These are phyloP conservation scores for Apomyelois bistriatella DNA, from an alignment of 2,888 invertebrate genomes.

Conservation along the genomic window DNA sequence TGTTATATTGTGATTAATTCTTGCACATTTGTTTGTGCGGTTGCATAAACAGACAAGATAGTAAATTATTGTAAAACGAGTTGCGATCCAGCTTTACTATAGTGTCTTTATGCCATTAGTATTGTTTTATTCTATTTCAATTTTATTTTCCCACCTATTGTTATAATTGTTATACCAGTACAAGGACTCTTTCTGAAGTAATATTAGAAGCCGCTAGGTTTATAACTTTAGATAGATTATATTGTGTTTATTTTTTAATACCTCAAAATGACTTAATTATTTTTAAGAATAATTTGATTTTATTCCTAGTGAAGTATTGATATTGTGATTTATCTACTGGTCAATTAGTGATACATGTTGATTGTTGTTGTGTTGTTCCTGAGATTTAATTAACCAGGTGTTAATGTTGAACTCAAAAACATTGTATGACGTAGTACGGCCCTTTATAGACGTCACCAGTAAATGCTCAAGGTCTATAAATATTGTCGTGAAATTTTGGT, in stretches of 20 bases:
- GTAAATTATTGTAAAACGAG: background rate
- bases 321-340: slow-evolving; percentile 9
- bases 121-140: background rate
- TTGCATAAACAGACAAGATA: background rate
- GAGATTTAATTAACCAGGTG: background rate
- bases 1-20: background rate
- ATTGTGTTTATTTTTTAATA: slow-evolving; percentile 10
- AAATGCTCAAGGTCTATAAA: background rate
- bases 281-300: slow-evolving; percentile 1
- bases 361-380: slow-evolving; percentile 7
- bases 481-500: background rate
- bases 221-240: background rate
- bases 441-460: background rate
- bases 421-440: background rate
- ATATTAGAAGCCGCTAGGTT: background rate
- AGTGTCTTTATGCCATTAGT: background rate
- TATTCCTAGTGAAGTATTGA: slow-evolving; percentile 4
- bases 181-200: background rate
- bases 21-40: background rate
- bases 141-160: slow-evolving; percentile 5
- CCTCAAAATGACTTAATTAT: slow-evolving; percentile 7
- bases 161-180: background rate
- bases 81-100: background rate
- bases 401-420: background rate
- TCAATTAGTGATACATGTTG: slow-evolving; percentile 11